Percentiles rank a stretch among this genome's conserved stretches.
phyloP scores from a whole-genome alignment of 2,888 invertebrate genomes.

The Drosophila quinaria region DNA sequence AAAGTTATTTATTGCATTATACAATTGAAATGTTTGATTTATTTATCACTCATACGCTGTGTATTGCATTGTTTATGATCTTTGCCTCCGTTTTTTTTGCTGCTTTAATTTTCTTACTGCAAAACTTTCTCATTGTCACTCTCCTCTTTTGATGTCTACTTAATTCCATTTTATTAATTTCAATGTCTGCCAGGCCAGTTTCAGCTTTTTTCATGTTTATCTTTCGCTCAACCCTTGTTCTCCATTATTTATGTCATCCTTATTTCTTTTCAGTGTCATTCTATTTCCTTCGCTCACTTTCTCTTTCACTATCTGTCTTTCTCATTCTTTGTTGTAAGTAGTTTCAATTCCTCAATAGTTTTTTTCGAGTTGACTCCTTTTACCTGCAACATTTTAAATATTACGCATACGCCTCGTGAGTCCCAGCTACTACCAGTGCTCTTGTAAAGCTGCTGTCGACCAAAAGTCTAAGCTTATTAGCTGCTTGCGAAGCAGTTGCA shows the following conservation, averaged over 20 bases:
- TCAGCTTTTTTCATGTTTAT: not conserved
- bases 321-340: not conserved
- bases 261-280: not conserved
- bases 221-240: not conserved
- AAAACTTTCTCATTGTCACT: too few relatives aligned
- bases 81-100: too few relatives aligned
- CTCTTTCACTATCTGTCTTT: not conserved
- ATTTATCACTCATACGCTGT: not conserved
- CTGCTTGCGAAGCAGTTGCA: conserved; percentile 47
- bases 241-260: not conserved
- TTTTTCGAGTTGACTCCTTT: conserved; percentile 16
- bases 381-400: conserved; percentile 25
- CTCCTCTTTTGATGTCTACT: too few relatives aligned
- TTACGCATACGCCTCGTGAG: conserved; percentile 56
- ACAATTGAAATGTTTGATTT: not conserved
- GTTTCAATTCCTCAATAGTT: not conserved
- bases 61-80: too few relatives aligned
- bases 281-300: not conserved
- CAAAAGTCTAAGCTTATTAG: conserved; percentile 70
- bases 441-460: conserved; percentile 33
- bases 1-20: not conserved
- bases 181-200: not conserved
- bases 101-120: too few relatives aligned
- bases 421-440: not conserved
- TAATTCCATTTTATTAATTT: not conserved